phyloP scores from a whole-genome alignment of 2,888 invertebrate genomes.

The Pomacea canaliculata region DNA sequence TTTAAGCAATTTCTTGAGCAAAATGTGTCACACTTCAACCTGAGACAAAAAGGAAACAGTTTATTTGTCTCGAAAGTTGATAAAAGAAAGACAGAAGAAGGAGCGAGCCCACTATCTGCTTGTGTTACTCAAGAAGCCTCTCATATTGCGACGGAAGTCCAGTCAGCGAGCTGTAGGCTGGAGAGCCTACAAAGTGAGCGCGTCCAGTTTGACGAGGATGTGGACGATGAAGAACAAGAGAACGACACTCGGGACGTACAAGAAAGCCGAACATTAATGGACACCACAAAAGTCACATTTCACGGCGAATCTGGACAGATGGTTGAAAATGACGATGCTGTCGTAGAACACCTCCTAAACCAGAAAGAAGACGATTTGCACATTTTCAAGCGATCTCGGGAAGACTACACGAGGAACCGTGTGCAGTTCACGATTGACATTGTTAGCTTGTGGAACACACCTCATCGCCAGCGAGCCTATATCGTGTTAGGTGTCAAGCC shows the following conservation, averaged over 20 bases:
- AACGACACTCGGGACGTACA: background rate
- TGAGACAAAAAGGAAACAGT: background rate
- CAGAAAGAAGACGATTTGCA: constrained; percentile 22
- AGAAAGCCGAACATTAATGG: background rate
- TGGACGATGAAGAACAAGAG: background rate
- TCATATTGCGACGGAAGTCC: no score
- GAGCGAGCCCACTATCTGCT: background rate
- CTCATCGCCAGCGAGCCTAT: constrained; percentile 26
- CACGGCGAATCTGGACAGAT: no score
- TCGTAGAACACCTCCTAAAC: constrained; percentile 11
- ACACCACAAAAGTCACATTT: background rate
- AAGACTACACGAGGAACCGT: constrained; percentile 26
- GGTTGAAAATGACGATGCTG: background rate
- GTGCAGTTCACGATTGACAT: constrained; percentile 29
- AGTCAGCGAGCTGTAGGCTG: background rate
- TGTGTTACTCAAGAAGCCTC: no score
- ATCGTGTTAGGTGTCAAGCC: constrained; percentile 34
- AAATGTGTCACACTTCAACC: background rate
- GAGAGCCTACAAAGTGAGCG: background rate
- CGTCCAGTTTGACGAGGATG: background rate
- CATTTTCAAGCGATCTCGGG: constrained; percentile 25
- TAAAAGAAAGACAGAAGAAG: background rate
- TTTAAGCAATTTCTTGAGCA: constrained; percentile 3
- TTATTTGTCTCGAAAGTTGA: background rate
- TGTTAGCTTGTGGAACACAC: constrained; percentile 43